Evolutionary conservation across 2,888 invertebrate species (phyloP), one percentile per base, ranked within the genome.

Genomic region (Leucoma salicis): DNA sequence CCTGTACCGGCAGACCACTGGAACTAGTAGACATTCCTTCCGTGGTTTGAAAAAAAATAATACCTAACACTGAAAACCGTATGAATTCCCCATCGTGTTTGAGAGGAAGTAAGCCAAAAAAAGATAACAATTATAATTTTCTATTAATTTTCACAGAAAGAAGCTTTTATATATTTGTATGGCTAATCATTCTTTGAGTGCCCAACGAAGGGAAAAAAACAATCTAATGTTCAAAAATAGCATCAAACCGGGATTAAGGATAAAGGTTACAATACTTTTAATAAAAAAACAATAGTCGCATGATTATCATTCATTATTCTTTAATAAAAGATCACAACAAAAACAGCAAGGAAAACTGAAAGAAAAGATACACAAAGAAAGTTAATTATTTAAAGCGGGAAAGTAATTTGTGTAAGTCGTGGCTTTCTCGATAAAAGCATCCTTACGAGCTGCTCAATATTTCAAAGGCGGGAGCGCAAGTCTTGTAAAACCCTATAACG

Each of bases 401-500:
- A 39, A 42, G 29, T 45, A 49, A 56, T 56, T 44, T 49, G 35
- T 60, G 39, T 36, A 42, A 42, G 35, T 31, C 34, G 13, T 35
- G 31, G 32, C 33, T 39, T 33, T 27, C 34, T 35, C 21, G 36
- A 58, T 53, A 53, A 44, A 53, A 46, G 39, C 43, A 48, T 49
- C 53, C 49, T 58, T 46, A 37, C 39, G 39, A 46, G 39, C 38
- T 36, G 31, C 39, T 49, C 41, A 54, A 61, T 51, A 49, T 56
- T 63, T 63, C 41, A 54, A 41, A 27, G 42, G 31, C 36, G 21
- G 21, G 40, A 33, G 32, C 44, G 41, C 41, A 48, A 46, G 40
- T 38, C 33, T 36, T 55, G 46, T 53, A 53, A 53, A 57, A 51
- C 39, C 42, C 42, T 44, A 46, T 54, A 55, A 51, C 49, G 61